Conservation (phyloP, 1,140 invertebrate genomes). For the Drosophila simulans region DNA sequence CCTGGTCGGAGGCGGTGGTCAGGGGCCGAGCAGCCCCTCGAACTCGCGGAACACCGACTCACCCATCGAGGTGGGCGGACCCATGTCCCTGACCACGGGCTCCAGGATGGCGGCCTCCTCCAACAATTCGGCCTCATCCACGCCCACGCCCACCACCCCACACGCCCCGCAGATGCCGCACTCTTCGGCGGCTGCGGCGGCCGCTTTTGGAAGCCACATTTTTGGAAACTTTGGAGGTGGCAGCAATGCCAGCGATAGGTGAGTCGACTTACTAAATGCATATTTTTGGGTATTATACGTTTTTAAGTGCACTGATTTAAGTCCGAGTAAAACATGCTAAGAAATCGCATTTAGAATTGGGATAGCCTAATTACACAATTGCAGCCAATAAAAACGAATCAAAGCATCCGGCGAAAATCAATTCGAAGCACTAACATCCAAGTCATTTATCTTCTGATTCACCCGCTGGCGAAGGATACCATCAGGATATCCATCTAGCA, state of each 20-base stretch:
- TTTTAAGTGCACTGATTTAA: too few relatives aligned
- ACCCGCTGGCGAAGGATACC: background rate
- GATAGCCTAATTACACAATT: background rate
- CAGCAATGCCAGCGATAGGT: slow-evolving; percentile 62
- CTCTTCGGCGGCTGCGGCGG: slow-evolving; percentile 61
- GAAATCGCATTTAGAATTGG: background rate
- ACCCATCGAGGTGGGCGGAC: slow-evolving; percentile 84
- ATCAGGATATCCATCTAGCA: slow-evolving; percentile 3
- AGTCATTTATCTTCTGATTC: slow-evolving; percentile 4
- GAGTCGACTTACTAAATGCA: slow-evolving; percentile 32
- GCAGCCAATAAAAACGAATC: slow-evolving; percentile 9
- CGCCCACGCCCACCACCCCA: slow-evolving; percentile 68
- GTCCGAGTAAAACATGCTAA: too few relatives aligned
- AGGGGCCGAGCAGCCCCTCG: slow-evolving; percentile 65
- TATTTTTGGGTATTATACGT: background rate
- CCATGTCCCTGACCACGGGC: slow-evolving; percentile 78
- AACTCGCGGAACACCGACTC: slow-evolving; percentile 83
- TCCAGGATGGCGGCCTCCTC: slow-evolving; percentile 61
- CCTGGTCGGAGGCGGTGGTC: slow-evolving; percentile 32
- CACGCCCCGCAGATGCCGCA: slow-evolving; percentile 63
- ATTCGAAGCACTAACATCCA: background rate
- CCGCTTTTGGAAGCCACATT: slow-evolving; percentile 77
- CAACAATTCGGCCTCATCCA: slow-evolving; percentile 70
- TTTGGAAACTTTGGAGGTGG: slow-evolving; percentile 75
- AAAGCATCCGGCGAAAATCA: slow-evolving; percentile 1